These are phyloP conservation scores for Alloscopus bannaensis DNA, from an alignment of 2,888 invertebrate species.

Conservation along the genomic window DNA sequence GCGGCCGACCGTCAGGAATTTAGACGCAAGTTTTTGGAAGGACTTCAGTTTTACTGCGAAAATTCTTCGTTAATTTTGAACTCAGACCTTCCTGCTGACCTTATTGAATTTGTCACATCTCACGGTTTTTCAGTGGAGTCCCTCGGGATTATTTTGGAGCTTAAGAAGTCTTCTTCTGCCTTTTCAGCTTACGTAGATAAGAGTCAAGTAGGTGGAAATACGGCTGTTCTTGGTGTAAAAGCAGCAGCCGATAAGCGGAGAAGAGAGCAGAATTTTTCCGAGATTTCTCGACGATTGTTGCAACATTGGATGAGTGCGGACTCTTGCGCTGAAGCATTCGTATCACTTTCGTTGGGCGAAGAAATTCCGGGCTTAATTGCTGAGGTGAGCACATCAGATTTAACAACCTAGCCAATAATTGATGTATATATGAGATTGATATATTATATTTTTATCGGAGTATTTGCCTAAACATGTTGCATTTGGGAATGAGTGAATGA, in stretches of 20 bases:
- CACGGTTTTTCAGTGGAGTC: constrained; percentile 65
- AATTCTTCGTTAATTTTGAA: constrained; percentile 63
- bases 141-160: constrained; percentile 62
- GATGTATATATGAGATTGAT: no score
- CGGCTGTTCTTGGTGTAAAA: constrained; percentile 3
- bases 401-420: no score
- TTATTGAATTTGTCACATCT: constrained; percentile 63
- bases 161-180: constrained; percentile 60
- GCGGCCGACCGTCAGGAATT: constrained; percentile 42
- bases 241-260: constrained; percentile 5
- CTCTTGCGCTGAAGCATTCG: constrained; percentile 68
- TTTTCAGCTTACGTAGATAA: constrained; percentile 21
- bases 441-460: neutral
- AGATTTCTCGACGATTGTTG: constrained; percentile 59
- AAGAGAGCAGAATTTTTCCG: constrained; percentile 45
- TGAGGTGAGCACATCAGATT: no score
- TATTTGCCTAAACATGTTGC: no score
- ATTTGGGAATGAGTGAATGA: neutral
- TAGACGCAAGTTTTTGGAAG: constrained; percentile 57
- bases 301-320: constrained; percentile 69
- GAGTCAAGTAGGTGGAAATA: neutral
- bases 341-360: constrained; percentile 65
- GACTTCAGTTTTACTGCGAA: constrained; percentile 65
- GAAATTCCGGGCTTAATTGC: constrained; percentile 63
- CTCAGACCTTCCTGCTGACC: constrained; percentile 64